These are phyloP conservation scores for Brachystomella parvula DNA, from an alignment of 1,140 invertebrate species.

Conservation along the genomic window DNA sequence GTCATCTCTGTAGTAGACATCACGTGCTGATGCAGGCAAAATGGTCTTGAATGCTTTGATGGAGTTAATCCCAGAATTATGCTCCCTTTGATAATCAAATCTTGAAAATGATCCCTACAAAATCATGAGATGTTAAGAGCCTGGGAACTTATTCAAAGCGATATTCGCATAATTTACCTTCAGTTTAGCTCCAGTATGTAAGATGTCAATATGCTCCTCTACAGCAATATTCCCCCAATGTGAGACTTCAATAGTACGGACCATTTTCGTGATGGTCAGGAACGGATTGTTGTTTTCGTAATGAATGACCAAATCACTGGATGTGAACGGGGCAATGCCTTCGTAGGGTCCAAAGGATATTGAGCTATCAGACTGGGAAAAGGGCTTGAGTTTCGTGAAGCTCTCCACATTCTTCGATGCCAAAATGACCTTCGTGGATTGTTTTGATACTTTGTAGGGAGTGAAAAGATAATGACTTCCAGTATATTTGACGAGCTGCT, in stretches of 20 bases:
- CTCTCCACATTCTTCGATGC: constrained; percentile 71
- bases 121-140: constrained; percentile 1
- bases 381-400: constrained; percentile 79
- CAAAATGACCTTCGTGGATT: constrained; percentile 71
- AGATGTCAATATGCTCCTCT: constrained; percentile 85
- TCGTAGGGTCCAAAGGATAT: constrained; percentile 83
- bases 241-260: constrained; percentile 87
- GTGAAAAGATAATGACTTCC: constrained; percentile 78
- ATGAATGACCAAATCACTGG: constrained; percentile 69
- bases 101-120: constrained; percentile 74
- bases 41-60: constrained; percentile 89
- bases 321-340: constrained; percentile 54
- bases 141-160: neutral
- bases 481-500: constrained; percentile 78
- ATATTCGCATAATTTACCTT: constrained; percentile 46
- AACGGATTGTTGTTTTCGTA: constrained; percentile 97
- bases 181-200: constrained; percentile 83
- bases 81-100: constrained; percentile 90
- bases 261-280: constrained; percentile 74
- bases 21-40: constrained; percentile 77
- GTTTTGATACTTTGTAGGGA: constrained; percentile 67
- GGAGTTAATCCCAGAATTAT: constrained; percentile 70
- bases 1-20: constrained; percentile 92
- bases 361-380: constrained; percentile 63
- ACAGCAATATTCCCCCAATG: constrained; percentile 99